Evolutionary conservation across 2,113 vertebrate species (phyloP), one percentile per base, ranked within the genome.

Genomic region (Psilopogon haemacephalus): DNA sequence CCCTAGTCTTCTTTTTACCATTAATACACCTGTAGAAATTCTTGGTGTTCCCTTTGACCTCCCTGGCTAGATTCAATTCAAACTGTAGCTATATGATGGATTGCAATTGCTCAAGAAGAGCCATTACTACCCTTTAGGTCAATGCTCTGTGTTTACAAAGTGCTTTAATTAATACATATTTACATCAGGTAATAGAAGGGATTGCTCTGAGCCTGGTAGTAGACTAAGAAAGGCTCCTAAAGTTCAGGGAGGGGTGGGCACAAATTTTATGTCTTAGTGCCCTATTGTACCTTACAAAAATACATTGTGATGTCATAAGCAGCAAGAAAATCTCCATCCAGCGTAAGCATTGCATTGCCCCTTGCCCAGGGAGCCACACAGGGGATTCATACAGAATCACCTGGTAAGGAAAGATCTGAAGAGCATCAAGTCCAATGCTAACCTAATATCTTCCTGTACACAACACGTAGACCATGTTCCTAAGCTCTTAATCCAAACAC

Each of bases 91-190:
- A 20, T 27, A 50, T 95, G 95, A 97, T 94, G 81, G 93, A 96
- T 95, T 86, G 87, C 93, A 91, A 95, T 94, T 93, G 95, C 94
- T 91, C 74, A 40, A 78, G 80, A 67, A 75, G 90, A 96, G 87
- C 94, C 94, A 95, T 97, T 96, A 91, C 1, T 2, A 95, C 87
- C 87, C 16, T 21, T 78, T 69, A 70, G 95, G 95, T 97, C 96
- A 97, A 96, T 96, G 96, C 77, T 88, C 93, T 91, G 83, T 84
- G 58, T 95, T 75, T 87, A 85, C 90, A 96, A 85, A 95, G 95
- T 94, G 95, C 95, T 95, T 96, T 96, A 97, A 97, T 97, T 97
- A 96, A 97, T 96, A 97, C 80, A 82, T 94, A 93, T 94, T 97
- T 96, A 95, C 92, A 85, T 93, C 96, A 96, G 93, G 86, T 78